Evolutionary conservation across 1,140 invertebrate genomes (phyloP).

Genomic region (Solenopsis fugax): DNA sequence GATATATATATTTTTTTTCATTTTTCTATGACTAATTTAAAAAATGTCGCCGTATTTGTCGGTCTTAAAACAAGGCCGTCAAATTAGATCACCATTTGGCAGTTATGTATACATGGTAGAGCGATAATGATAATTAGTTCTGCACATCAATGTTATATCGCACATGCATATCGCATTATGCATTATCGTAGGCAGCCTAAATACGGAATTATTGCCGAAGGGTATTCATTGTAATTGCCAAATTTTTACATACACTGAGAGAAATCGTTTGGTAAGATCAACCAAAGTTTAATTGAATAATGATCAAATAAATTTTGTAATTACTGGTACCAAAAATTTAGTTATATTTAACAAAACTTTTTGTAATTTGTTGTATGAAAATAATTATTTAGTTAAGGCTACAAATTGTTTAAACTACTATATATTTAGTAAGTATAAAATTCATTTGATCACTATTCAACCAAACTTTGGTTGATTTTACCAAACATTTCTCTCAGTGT

Average conservation of each 20-base stretch:
- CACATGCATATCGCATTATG: neutral
- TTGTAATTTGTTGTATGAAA: too few species aligned
- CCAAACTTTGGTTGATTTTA: too few species aligned
- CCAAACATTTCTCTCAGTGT: too few species aligned
- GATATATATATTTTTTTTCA: neutral
- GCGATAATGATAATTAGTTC: conserved; percentile 7
- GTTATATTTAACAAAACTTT: too few species aligned
- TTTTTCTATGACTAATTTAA: neutral
- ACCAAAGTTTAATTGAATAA: too few species aligned
- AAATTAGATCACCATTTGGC: neutral
- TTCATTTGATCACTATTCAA: too few species aligned
- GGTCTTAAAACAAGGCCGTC: neutral
- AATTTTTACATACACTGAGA: conserved; percentile 1
- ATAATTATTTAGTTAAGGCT: too few species aligned
- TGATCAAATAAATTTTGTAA: too few species aligned
- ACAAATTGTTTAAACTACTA: too few species aligned
- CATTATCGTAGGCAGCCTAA: neutral
- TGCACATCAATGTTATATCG: neutral
- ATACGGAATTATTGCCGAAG: neutral
- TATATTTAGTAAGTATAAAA: too few species aligned
- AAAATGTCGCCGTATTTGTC: neutral
- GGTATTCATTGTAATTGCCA: neutral
- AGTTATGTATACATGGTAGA: neutral
- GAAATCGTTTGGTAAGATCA: too few species aligned
- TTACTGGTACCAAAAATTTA: too few species aligned